Evolutionary conservation across 2,797 vertebrate species (phyloP).

Genomic region (Rhabdomys pumilio): DNA sequence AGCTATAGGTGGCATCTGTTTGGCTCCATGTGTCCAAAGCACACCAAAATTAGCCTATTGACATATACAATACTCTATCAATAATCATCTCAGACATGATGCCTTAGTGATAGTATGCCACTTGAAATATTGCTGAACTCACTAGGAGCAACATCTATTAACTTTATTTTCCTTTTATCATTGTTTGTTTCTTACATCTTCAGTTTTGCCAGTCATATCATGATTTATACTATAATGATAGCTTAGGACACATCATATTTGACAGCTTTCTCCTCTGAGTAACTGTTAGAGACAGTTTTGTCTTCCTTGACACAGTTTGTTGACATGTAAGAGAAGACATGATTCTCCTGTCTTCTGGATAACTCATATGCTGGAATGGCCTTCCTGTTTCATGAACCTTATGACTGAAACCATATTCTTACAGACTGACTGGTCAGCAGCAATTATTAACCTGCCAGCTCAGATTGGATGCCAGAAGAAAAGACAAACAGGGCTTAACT

Average conservation of each 20-base stretch:
- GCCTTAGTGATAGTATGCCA: not conserved
- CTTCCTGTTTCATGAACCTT: not conserved
- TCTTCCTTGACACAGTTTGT: conserved; percentile 60
- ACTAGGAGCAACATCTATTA: not conserved
- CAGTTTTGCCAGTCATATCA: not conserved
- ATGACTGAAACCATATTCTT: not conserved
- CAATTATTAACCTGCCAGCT: not conserved
- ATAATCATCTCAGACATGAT: not conserved
- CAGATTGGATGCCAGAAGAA: not conserved
- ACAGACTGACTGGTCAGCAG: not conserved
- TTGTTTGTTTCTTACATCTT: not conserved
- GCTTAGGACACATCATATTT: conserved; percentile 20
- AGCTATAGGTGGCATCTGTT: not conserved
- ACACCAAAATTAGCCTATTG: not conserved
- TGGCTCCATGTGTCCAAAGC: not conserved
- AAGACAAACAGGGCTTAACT: conserved; percentile 70
- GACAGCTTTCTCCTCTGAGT: conserved; percentile 44
- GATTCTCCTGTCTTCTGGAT: not conserved
- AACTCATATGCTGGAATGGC: not conserved
- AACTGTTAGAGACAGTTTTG: conserved; percentile 44
- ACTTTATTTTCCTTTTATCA: not conserved
- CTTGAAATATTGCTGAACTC: not conserved
- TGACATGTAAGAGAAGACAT: not conserved
- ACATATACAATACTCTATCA: not conserved
- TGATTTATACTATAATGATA: not conserved